phyloP scores from a whole-genome alignment of 1,140 invertebrate species.

The Brachionus paranguensis region DNA sequence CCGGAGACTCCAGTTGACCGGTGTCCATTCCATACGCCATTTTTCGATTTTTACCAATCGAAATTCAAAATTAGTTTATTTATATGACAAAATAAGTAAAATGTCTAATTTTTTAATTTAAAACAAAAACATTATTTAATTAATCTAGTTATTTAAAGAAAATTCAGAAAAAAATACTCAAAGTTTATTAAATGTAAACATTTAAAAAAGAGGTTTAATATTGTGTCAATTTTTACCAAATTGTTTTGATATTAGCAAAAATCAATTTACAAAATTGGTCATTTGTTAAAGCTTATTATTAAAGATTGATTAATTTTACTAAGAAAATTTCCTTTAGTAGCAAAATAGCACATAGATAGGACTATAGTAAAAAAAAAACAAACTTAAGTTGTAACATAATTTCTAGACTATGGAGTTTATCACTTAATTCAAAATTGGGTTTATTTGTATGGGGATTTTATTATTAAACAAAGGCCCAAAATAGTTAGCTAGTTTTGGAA shows the following conservation, averaged over 20 bases:
- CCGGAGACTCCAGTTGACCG: conserved; percentile 41
- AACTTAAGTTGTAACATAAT: conserved; percentile 7
- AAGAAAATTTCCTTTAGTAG: neutral
- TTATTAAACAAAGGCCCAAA: neutral
- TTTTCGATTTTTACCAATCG: conserved; percentile 20
- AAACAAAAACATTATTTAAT: neutral
- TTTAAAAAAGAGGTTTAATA: neutral
- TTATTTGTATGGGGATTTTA: conserved; percentile 5
- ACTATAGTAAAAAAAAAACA: neutral
- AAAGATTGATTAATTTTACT: neutral
- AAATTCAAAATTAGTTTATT: neutral
- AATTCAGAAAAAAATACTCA: neutral
- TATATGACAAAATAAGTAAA: neutral
- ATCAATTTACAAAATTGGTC: neutral
- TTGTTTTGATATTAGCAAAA: neutral
- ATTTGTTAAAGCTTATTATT: neutral
- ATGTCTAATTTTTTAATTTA: neutral
- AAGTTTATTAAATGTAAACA: no score
- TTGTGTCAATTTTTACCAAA: neutral
- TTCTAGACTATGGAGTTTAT: conserved; percentile 6
- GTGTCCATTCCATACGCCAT: conserved; percentile 37
- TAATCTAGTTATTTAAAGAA: neutral
- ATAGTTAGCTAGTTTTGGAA: neutral
- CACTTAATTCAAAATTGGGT: conserved; percentile 2
- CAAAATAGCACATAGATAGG: neutral